A percentile compares a stretch with the other conserved stretches of the same genome.
phyloP scores from a whole-genome alignment of 92 coral and sea anemone genomes.

The Chrysogorgia sp. region DNA sequence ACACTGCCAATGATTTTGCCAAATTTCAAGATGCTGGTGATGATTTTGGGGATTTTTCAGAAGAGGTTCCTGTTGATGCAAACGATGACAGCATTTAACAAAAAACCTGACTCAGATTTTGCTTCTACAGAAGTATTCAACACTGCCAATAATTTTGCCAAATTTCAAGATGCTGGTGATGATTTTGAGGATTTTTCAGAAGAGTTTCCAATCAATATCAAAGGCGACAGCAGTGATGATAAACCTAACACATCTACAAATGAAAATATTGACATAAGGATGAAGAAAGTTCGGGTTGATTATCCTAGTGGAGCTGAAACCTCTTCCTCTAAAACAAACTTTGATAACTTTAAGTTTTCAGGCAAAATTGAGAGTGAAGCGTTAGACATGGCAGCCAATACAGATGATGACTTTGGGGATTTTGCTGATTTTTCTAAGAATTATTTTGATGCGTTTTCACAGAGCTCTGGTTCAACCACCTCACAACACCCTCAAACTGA shows the following conservation, averaged over 20 bases:
- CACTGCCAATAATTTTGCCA: slow-evolving; percentile 23
- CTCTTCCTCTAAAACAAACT: neutral
- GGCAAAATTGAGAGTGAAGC: slow-evolving; percentile 3
- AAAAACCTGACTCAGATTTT: neutral
- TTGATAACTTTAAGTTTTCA: neutral
- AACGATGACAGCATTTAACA: neutral
- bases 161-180: slow-evolving; percentile 7
- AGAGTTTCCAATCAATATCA: neutral
- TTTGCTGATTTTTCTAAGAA: slow-evolving; percentile 43
- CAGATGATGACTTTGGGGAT: slow-evolving; percentile 60
- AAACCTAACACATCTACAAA: neutral
- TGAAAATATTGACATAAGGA: slow-evolving; percentile 8
- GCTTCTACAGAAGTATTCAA: neutral
- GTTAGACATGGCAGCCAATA: neutral
- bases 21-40: slow-evolving; percentile 38
- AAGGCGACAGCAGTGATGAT: neutral
- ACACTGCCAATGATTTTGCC: slow-evolving; percentile 53
- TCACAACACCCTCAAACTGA: slow-evolving; percentile 13
- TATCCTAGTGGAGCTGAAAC: neutral
- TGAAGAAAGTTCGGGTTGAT: neutral
- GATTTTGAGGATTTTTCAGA: slow-evolving; percentile 23
- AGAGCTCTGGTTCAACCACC: neutral
- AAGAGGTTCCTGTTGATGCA: neutral
- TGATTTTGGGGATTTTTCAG: no score
- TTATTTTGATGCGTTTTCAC: slow-evolving; percentile 21